Evolutionary conservation across 2,113 vertebrate species (phyloP).

Genomic region (Anguilla rostrata): DNA sequence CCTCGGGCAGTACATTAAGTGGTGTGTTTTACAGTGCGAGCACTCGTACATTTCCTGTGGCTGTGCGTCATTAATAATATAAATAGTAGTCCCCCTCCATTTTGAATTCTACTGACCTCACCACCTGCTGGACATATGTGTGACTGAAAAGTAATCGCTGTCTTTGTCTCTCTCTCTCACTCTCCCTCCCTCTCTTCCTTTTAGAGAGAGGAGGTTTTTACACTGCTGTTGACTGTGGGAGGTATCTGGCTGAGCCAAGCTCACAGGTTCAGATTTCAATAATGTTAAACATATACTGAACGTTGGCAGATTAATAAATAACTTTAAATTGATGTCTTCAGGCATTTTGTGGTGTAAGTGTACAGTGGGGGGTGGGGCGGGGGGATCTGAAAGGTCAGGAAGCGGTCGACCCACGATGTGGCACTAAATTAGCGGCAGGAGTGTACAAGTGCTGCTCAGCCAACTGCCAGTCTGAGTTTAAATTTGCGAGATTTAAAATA

Average conservation of each 20-base stretch:
- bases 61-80: conserved; percentile 24
- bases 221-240: not conserved
- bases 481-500: not conserved
- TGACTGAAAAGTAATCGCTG: not conserved
- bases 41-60: not conserved
- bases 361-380: too few relatives aligned
- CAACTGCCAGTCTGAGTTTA: not conserved
- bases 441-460: not conserved
- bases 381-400: not conserved
- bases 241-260: not conserved
- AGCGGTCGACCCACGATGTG: not conserved
- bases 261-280: not conserved
- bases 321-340: not conserved
- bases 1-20: too few relatives aligned
- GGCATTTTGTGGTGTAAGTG: not conserved
- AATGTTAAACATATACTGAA: not conserved
- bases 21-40: not conserved
- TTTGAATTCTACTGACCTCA: conserved; percentile 21
- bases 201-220: too few relatives aligned
- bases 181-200: too few relatives aligned
- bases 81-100: conserved; percentile 3
- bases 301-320: not conserved
- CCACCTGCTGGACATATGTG: not conserved
- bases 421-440: not conserved
- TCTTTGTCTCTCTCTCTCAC: not conserved